Conservation (phyloP, 2,113 vertebrate species). For the Danio rerio region DNA sequence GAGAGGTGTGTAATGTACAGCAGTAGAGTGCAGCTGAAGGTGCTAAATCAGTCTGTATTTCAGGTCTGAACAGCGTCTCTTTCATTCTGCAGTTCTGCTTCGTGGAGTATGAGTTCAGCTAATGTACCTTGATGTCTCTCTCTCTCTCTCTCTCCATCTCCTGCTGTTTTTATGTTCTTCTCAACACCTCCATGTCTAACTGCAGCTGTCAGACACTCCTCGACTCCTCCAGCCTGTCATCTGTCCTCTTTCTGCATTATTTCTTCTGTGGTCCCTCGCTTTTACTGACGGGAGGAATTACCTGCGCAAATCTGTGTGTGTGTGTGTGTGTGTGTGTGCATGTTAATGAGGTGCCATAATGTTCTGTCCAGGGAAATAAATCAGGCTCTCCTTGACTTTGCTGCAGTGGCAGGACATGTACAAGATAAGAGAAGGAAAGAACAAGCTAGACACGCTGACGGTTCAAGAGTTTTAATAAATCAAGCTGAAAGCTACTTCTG, state of each 20-base stretch:
- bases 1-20: not conserved
- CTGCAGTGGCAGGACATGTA: conserved; percentile 29
- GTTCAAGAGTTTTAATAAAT: not conserved
- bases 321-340: conserved; percentile 45
- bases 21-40: not conserved
- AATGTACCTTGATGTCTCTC: conserved; percentile 38
- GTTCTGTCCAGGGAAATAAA: conserved; percentile 63
- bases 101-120: conserved; percentile 8
- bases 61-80: not conserved
- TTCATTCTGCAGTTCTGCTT: conserved; percentile 30
- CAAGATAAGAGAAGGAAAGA: conserved; percentile 17
- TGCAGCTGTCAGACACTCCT: conserved; percentile 28
- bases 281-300: conserved; percentile 41
- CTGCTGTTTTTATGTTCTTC: conserved; percentile 35
- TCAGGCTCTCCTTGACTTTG: conserved; percentile 64
- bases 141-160: conserved; percentile 15
- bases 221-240: conserved; percentile 47
- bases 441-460: not conserved
- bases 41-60: not conserved
- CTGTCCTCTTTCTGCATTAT: conserved; percentile 11
- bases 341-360: conserved; percentile 66
- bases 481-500: not conserved
- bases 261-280: conserved; percentile 25
- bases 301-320: conserved; percentile 41
- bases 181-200: conserved; percentile 19